Percentiles rank a stretch among this genome's conserved stretches.
These are phyloP conservation scores for Lasioglossum albipes DNA, from an alignment of 1,140 invertebrate species.

Conservation along the genomic window DNA sequence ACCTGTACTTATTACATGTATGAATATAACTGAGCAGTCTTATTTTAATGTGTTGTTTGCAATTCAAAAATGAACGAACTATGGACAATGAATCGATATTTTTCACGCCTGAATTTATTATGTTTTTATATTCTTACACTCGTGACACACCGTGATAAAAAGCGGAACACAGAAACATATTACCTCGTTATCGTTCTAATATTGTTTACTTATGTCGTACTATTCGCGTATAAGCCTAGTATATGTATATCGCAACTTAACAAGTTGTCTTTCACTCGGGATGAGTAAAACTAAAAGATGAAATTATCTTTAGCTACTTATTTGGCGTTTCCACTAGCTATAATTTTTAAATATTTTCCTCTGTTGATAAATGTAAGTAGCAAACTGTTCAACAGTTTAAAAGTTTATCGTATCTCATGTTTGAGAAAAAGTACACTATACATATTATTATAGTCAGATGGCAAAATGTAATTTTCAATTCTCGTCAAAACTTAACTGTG, in stretches of 20 bases:
- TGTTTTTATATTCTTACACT: not conserved
- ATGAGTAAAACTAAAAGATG: not conserved
- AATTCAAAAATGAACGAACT: not conserved
- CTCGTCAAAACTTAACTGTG: no score
- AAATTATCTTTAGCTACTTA: not conserved
- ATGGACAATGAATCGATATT: not conserved
- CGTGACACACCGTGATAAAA: not conserved
- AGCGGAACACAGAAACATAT: not conserved
- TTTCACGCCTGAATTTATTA: no score
- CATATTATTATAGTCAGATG: no score
- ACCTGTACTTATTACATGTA: constrained; percentile 36
- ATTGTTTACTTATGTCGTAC: constrained; percentile 15
- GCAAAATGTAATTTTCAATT: no score
- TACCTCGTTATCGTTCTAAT: constrained; percentile 27
- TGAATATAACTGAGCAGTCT: constrained; percentile 7
- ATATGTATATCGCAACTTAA: not conserved
- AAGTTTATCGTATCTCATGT: not conserved
- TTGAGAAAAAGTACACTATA: not conserved
- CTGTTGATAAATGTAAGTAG: not conserved
- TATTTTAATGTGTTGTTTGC: not conserved
- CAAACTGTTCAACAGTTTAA: not conserved
- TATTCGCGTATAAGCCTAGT: not conserved
- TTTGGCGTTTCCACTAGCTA: not conserved
- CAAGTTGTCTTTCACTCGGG: not conserved
- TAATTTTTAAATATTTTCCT: not conserved